phyloP scores from a whole-genome alignment of 2,113 vertebrate genomes.

The Fregata magnificens region DNA sequence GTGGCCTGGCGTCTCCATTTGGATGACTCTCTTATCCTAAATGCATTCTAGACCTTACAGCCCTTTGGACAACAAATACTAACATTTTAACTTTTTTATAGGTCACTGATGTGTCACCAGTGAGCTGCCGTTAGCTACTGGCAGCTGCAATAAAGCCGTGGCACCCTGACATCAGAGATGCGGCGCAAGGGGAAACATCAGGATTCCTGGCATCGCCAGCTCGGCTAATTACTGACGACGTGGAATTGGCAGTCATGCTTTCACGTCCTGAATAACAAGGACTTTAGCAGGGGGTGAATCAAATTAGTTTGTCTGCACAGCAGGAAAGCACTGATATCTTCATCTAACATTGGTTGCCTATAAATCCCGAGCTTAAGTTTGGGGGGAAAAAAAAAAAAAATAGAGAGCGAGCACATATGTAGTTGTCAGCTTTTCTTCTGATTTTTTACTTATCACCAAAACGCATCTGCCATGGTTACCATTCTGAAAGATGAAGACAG shows the following conservation, averaged over 20 bases:
- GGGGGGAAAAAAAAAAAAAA: background rate
- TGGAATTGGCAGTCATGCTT: background rate
- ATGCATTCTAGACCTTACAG: background rate
- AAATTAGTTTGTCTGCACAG: background rate
- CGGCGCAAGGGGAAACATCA: background rate
- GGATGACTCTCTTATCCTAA: background rate
- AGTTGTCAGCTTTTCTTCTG: background rate
- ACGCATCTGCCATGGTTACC: background rate
- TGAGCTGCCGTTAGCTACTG: background rate
- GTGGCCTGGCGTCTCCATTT: background rate
- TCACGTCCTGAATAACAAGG: background rate
- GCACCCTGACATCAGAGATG: background rate
- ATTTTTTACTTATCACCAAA: too few relatives aligned
- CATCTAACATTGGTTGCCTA: background rate
- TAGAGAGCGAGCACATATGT: background rate
- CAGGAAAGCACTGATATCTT: background rate
- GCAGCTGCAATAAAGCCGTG: background rate
- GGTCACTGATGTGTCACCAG: background rate
- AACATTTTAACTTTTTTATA: background rate
- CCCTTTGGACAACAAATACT: background rate
- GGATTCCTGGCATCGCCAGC: background rate
- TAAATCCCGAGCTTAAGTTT: background rate
- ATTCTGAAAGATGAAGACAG: background rate
- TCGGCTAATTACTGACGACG: background rate
- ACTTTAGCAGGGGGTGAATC: background rate